A percentile compares a stretch with the other conserved stretches of the same genome.
Conservation (phyloP, 2,888 invertebrate genomes). For the Stenoptilia bipunctidactyla region DNA sequence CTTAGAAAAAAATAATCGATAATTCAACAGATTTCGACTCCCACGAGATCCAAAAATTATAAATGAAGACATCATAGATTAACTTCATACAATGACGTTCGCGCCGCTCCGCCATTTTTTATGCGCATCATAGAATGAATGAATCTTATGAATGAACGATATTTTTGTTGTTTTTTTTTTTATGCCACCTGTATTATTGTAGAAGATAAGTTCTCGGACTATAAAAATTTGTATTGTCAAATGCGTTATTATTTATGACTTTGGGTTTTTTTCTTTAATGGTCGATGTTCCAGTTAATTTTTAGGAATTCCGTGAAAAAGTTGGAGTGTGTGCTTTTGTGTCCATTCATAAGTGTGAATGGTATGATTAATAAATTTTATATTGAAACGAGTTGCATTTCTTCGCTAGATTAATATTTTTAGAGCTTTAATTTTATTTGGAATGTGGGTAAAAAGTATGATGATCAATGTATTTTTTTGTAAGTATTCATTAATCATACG, state of each 20-base stretch:
- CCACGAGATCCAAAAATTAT: conserved; percentile 39
- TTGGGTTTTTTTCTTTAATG: conserved; percentile 2
- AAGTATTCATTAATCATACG: too few species aligned
- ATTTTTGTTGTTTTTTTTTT: conserved; percentile 35
- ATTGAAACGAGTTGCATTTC: too few species aligned
- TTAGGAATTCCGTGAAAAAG: conserved; percentile 9
- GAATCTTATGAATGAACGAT: conserved; percentile 38
- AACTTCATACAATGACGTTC: conserved; percentile 30
- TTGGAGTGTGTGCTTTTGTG: conserved; percentile 2
- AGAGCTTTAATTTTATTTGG: too few species aligned
- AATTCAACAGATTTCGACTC: conserved; percentile 34
- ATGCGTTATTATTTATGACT: conserved; percentile 53
- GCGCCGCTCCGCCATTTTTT: conserved; percentile 33
- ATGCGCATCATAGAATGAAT: conserved; percentile 34
- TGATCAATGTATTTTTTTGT: too few species aligned
- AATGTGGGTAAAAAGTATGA: too few species aligned
- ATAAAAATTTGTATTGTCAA: conserved; percentile 65
- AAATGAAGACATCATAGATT: conserved; percentile 42
- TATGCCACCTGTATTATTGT: conserved; percentile 31
- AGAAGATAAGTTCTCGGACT: conserved; percentile 31
- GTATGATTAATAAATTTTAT: too few species aligned
- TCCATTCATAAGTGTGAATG: too few species aligned
- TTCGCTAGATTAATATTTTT: too few species aligned
- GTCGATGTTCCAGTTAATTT: conserved; percentile 3
- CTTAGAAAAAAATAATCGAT: conserved; percentile 13